Percentiles rank a stretch among this genome's conserved stretches.
Evolutionary conservation across 2,888 invertebrate genomes (phyloP).

Genomic region (Nipponacmea schrenckii): DNA sequence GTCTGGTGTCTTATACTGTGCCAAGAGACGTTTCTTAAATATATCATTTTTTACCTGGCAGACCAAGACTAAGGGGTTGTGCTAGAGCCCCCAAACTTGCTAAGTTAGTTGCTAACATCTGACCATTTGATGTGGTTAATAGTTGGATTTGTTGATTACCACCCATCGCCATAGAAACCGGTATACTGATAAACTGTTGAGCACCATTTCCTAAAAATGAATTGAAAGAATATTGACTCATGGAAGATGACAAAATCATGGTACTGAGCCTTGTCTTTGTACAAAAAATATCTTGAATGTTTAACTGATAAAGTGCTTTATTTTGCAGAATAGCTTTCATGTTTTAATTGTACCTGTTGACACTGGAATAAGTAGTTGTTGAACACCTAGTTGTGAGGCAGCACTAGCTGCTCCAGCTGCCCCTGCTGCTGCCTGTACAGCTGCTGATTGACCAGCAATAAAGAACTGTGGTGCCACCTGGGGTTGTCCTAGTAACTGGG

Average conservation of each 20-base stretch:
- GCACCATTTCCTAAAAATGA: slow-evolving; percentile 83
- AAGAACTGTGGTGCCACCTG: slow-evolving; percentile 67
- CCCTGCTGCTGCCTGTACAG: slow-evolving; percentile 43
- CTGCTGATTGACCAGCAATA: slow-evolving; percentile 55
- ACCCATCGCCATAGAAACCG: slow-evolving; percentile 74
- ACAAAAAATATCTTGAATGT: no score
- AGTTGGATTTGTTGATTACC: slow-evolving; percentile 70
- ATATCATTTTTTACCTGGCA: slow-evolving; percentile 6
- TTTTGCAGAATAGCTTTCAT: no score
- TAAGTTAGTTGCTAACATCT: slow-evolving; percentile 85
- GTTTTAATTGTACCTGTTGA: slow-evolving; percentile 79
- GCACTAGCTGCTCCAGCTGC: slow-evolving; percentile 17
- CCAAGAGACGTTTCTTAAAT: background rate
- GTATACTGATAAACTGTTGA: slow-evolving; percentile 94
- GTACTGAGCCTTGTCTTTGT: background rate
- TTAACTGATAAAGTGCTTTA: no score
- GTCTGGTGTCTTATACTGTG: background rate
- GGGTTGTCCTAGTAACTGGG: slow-evolving; percentile 62
- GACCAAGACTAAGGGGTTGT: slow-evolving; percentile 54
- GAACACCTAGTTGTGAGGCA: slow-evolving; percentile 52
- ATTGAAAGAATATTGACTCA: background rate
- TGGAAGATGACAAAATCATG: background rate
- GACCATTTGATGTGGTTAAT: slow-evolving; percentile 84
- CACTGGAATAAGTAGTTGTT: slow-evolving; percentile 91
- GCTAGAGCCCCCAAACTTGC: slow-evolving; percentile 73